Conservation (phyloP, 2,113 vertebrate species). For the Oceanites oceanicus region DNA sequence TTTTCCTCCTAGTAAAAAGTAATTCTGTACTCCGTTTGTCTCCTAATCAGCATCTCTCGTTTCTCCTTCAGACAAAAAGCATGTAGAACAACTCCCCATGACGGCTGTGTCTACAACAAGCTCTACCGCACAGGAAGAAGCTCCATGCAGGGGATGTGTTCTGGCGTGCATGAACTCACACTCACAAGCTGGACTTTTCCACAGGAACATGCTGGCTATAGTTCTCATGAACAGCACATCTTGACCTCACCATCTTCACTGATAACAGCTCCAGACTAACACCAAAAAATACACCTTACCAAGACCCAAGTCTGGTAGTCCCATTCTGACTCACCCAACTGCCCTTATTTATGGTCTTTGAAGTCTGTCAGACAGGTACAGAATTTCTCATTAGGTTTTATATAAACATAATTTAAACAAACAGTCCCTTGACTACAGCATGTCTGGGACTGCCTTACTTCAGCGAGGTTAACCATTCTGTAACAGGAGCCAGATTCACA, state of each 20-base stretch:
- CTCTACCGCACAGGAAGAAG: not conserved
- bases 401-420: not conserved
- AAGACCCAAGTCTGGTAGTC: not conserved
- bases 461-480: not conserved
- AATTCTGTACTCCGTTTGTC: not conserved
- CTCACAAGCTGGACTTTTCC: not conserved
- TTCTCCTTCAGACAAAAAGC: conserved; percentile 10
- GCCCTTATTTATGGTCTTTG: not conserved
- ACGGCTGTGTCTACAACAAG: not conserved
- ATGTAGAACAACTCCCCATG: not conserved
- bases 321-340: not conserved
- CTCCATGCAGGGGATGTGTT: not conserved
- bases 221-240: not conserved
- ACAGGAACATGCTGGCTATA: not conserved
- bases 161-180: not conserved
- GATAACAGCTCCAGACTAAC: not conserved
- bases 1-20: not conserved
- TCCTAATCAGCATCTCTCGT: not conserved
- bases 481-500: not conserved
- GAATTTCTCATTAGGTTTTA: not conserved
- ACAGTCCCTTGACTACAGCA: not conserved
- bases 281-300: not conserved
- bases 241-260: not conserved
- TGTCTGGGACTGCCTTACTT: not conserved
- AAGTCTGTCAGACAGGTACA: not conserved